Conservation (phyloP, 2,113 vertebrate species). For the Octodon degus region DNA sequence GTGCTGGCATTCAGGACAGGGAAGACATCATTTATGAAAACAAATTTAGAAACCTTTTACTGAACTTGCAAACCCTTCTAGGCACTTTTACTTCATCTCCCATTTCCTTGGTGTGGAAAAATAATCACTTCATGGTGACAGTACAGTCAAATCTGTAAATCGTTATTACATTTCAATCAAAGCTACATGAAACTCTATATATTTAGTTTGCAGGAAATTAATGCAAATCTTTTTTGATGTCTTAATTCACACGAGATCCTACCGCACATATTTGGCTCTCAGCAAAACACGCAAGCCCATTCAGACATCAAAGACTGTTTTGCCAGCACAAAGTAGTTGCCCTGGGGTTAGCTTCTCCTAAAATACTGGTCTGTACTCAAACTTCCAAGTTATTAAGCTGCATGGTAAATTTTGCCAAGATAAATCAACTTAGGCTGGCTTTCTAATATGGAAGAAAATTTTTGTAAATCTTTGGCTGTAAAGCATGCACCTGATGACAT, state of each 20-base stretch:
- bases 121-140: constrained; percentile 63
- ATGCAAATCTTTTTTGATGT: constrained; percentile 79
- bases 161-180: constrained; percentile 79
- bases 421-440: not conserved
- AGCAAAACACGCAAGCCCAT: constrained; percentile 34
- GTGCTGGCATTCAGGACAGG: not conserved
- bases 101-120: constrained; percentile 54
- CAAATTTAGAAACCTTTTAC: constrained; percentile 59
- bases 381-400: constrained; percentile 21
- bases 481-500: not conserved
- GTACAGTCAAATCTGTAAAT: constrained; percentile 68
- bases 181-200: constrained; percentile 69
- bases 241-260: constrained; percentile 60
- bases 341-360: constrained; percentile 59
- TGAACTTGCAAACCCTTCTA: constrained; percentile 61
- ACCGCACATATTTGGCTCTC: constrained; percentile 71
- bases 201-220: constrained; percentile 73
- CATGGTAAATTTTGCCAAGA: constrained; percentile 40
- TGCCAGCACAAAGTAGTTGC: constrained; percentile 59
- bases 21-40: constrained; percentile 10
- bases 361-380: constrained; percentile 36
- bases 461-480: not conserved
- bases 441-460: constrained; percentile 2
- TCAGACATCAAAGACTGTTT: constrained; percentile 73
- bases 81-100: constrained; percentile 62